Evolutionary conservation across 2,888 invertebrate species (phyloP), one percentile per base, ranked within the genome.

Genomic region (Lasioglossum oenotherae): DNA sequence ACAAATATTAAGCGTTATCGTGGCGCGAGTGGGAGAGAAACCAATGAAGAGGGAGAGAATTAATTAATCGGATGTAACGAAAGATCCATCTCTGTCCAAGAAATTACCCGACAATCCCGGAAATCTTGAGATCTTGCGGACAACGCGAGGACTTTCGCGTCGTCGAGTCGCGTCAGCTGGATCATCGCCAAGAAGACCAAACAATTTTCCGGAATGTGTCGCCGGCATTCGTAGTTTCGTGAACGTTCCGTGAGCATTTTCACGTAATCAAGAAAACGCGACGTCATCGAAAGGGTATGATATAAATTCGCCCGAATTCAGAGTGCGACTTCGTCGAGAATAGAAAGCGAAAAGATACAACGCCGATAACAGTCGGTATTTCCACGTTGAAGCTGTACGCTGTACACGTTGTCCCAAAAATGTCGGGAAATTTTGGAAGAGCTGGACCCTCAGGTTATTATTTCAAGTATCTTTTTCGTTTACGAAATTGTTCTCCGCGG

Each of bases 101-200:
- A 60, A 60, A 44, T 27, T 4, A 10, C 60, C 8, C 14, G 76
- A 44, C 69, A 31, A 16, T 77, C 31, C 27, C 67, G 49, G 73
- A 76, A 77, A 46, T 77, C 72, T 35, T 23, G 49, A 77, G 77
- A 85, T 74, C 77, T 74, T 16, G 57, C 64, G 67, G 79, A 67
- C 57, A 76, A 57, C 64, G 73, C 53, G 83, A 83, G 31, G 71
- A 76, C 49, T 64, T 69, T 72, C 60, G 49, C 35, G 74, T 38
- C 38, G 69, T 46, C 44, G 44, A 0, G 41, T 41, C 41, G 8
- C 44, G 44, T 35, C 67, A 53, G 67, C 57, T 88, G 88, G 88
- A 87, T 78, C 76, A 23, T 38, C 19, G 82, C 88, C 88, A 88
- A 83, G 41, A 72, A 74, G 79, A 69, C 77, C 74, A 88, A 88